A percentile compares a stretch with the other conserved stretches of the same genome.
Evolutionary conservation across 2,113 vertebrate genomes (phyloP).

Genomic region (Labeo catla): DNA sequence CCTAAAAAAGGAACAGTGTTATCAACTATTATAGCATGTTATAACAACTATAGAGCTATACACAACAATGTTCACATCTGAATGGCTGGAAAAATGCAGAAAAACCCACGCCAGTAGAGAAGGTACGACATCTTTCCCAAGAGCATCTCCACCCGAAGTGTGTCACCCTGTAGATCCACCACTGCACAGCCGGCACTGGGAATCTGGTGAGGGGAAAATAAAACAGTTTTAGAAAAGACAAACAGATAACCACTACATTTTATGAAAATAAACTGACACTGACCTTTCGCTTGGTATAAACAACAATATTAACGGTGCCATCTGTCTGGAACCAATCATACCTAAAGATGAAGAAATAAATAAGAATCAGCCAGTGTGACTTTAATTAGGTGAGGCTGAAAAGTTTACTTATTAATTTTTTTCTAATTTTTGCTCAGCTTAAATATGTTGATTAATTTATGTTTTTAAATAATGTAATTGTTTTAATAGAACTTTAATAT

Average conservation of each 20-base stretch:
- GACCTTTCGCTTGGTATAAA: conserved; percentile 89
- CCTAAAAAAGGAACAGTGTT: conserved; percentile 71
- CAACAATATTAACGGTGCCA: conserved; percentile 79
- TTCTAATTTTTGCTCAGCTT: not conserved
- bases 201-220: conserved; percentile 62
- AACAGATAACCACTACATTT: not conserved
- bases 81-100: not conserved
- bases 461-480: too few relatives aligned
- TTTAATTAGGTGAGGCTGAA: not conserved
- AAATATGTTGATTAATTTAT: not conserved
- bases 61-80: not conserved
- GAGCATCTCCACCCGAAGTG: conserved; percentile 82
- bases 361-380: not conserved
- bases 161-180: conserved; percentile 78
- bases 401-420: not conserved
- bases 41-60: not conserved
- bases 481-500: too few relatives aligned
- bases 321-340: conserved; percentile 98
- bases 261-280: conserved; percentile 6
- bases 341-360: conserved; percentile 72
- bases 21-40: not conserved
- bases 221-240: not conserved
- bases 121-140: conserved; percentile 86
- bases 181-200: conserved; percentile 79
- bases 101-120: conserved; percentile 84